Evolutionary conservation across 2,113 vertebrate genomes (phyloP).

Genomic region (Raja brachyura): DNA sequence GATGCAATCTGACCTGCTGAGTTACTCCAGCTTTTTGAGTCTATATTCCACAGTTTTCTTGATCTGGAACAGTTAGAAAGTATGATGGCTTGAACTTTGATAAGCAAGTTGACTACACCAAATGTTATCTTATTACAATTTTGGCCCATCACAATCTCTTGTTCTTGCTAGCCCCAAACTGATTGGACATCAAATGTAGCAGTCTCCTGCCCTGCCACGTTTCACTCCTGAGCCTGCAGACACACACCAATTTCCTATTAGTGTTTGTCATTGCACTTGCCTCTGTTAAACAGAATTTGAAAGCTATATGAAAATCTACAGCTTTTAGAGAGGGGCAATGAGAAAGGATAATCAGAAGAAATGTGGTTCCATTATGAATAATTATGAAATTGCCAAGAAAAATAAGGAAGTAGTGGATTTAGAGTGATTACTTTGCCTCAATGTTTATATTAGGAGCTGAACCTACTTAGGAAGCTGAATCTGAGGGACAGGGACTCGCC

Average conservation of each 20-base stretch:
- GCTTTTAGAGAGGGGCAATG: too few species aligned
- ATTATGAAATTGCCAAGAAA: too few species aligned
- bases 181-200: neutral
- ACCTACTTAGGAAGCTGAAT: too few species aligned
- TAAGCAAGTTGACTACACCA: neutral
- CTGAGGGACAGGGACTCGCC: too few species aligned
- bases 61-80: neutral
- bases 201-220: neutral
- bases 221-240: neutral
- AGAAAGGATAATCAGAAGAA: too few species aligned
- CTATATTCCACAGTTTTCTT: neutral
- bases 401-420: too few species aligned
- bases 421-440: too few species aligned
- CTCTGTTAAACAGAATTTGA: neutral
- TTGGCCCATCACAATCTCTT: neutral
- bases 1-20: too few species aligned
- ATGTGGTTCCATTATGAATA: too few species aligned
- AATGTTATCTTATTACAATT: neutral
- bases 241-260: neutral
- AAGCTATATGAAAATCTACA: too few species aligned
- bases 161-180: neutral
- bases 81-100: neutral
- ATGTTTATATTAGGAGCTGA: too few species aligned
- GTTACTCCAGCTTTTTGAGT: too few species aligned
- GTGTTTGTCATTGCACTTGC: neutral